phyloP scores from a whole-genome alignment of 2,797 vertebrate genomes.

The Streptopelia turtur region DNA sequence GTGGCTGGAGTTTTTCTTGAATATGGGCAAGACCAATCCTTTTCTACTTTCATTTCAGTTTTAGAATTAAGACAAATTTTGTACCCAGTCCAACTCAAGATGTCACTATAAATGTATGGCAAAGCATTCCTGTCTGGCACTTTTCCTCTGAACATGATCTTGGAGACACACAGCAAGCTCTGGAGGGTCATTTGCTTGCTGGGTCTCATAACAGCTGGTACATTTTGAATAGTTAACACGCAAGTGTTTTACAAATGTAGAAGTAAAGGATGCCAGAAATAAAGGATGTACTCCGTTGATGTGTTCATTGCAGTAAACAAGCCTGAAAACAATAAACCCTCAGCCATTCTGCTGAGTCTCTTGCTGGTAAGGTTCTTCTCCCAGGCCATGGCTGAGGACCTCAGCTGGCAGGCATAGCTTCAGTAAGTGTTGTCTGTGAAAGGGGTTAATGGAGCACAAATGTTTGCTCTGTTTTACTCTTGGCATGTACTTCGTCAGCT shows the following conservation, averaged over 20 bases:
- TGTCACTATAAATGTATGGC: neutral
- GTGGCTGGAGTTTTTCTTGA: neutral
- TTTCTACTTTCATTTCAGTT: neutral
- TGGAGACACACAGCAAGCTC: neutral
- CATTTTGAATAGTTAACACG: conserved; percentile 3
- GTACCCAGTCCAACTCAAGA: neutral
- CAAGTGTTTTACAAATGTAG: neutral
- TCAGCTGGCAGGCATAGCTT: neutral
- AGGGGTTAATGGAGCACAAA: neutral
- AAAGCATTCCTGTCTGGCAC: neutral
- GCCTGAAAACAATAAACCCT: neutral
- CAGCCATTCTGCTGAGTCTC: neutral
- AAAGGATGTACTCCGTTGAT: neutral
- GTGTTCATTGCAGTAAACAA: neutral
- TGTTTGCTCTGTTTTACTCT: neutral
- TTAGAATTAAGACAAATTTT: neutral
- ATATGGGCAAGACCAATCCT: neutral
- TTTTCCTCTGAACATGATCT: neutral
- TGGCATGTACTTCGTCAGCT: neutral
- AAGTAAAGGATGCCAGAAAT: conserved; percentile 8
- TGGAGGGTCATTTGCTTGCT: neutral
- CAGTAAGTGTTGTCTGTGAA: neutral
- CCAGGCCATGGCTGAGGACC: neutral
- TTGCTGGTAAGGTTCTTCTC: neutral
- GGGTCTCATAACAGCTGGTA: conserved; percentile 34